A percentile compares a stretch with the other conserved stretches of the same genome.
Evolutionary conservation across 92 coral and sea anemone genomes (phyloP).

Genomic region (Siderastrea siderea): DNA sequence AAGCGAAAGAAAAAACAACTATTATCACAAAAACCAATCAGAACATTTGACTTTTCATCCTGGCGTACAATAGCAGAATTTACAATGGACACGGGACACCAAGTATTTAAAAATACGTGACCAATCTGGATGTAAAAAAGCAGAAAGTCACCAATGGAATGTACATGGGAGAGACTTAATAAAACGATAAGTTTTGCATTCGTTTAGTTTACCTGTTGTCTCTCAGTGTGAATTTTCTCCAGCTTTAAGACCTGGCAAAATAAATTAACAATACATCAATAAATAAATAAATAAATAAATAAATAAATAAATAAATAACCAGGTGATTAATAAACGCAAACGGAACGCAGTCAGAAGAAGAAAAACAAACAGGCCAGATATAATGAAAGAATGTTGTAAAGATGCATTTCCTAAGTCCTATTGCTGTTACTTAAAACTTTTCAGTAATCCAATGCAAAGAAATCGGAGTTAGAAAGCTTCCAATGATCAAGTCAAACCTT

Average conservation of each 20-base stretch:
- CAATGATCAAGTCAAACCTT: too few species aligned
- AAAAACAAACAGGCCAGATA: background rate
- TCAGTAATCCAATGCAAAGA: background rate
- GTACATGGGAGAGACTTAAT: background rate
- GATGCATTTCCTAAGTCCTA: background rate
- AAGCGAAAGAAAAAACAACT: conserved; percentile 11
- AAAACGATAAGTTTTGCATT: background rate
- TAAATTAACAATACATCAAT: background rate
- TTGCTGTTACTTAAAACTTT: too few species aligned
- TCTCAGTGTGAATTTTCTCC: conserved; percentile 91
- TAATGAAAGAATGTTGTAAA: background rate
- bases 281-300: background rate
- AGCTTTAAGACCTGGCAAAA: conserved; percentile 78
- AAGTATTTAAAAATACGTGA: too few species aligned
- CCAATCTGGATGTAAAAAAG: too few species aligned
- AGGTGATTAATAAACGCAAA: background rate
- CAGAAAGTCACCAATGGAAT: too few species aligned
- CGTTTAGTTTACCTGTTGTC: conserved; percentile 75
- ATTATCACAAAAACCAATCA: too few species aligned
- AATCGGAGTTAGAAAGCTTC: too few species aligned
- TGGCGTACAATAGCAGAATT: background rate
- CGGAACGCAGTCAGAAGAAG: background rate
- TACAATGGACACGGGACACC: too few species aligned
- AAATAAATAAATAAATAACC: background rate
- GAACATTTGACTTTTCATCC: too few species aligned